phyloP scores from a whole-genome alignment of 2,888 invertebrate genomes.

The Drosophila aldrichi region DNA sequence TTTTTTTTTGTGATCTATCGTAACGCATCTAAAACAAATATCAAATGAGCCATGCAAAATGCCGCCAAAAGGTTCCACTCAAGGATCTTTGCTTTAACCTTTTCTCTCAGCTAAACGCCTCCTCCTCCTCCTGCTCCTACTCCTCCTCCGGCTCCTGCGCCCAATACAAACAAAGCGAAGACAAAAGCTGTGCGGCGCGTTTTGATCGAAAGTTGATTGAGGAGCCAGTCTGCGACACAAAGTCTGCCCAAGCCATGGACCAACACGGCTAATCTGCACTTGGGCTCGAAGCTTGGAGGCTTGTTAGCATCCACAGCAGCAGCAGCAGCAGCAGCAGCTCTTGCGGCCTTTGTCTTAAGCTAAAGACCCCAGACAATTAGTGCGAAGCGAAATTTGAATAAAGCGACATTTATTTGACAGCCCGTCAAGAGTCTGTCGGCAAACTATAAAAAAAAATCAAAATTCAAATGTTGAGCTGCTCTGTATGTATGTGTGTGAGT shows the following conservation, averaged over 20 bases:
- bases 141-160: not conserved
- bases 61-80: slow-evolving; percentile 70
- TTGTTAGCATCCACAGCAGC: slow-evolving; percentile 55
- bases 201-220: slow-evolving; percentile 81
- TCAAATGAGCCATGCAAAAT: slow-evolving; percentile 77
- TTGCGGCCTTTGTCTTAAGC: slow-evolving; percentile 67
- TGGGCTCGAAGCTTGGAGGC: slow-evolving; percentile 45
- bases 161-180: slow-evolving; percentile 15
- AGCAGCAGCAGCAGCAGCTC: slow-evolving; percentile 37
- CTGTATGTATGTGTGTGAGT: not conserved
- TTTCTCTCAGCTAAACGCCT: slow-evolving; percentile 14
- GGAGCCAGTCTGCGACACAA: slow-evolving; percentile 73
- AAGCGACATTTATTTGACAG: slow-evolving; percentile 83
- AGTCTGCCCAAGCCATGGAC: slow-evolving; percentile 64
- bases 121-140: not conserved
- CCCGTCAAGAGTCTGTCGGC: slow-evolving; percentile 79
- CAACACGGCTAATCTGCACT: slow-evolving; percentile 76
- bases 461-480: slow-evolving; percentile 19
- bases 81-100: slow-evolving; percentile 38
- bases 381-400: slow-evolving; percentile 82
- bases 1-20: slow-evolving; percentile 65
- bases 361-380: slow-evolving; percentile 68
- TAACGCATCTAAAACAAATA: slow-evolving; percentile 70
- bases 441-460: slow-evolving; percentile 62
- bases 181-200: slow-evolving; percentile 73